Base-by-base conservation (phyloP, 2,888 invertebrate genomes). In the Troides oblongomaculatus region DNA sequence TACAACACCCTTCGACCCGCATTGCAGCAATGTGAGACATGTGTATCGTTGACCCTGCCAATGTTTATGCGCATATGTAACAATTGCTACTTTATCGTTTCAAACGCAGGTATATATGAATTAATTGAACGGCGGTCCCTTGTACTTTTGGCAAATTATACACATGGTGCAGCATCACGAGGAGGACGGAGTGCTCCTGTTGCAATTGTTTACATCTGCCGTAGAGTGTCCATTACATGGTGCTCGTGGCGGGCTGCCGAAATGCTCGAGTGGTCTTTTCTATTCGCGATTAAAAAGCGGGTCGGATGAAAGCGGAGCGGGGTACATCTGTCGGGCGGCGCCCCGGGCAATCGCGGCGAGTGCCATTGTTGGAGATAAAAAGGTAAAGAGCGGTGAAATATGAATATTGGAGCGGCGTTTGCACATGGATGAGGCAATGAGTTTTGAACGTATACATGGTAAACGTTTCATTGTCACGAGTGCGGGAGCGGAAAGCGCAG, bases 301-400 rank as follows among this genome's bases (percentile, higher is more conserved):
- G 46, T 23, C 58, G 39, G 23, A 66, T 66, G 58, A 66, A 62
- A 70, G 39, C 58, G 50, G 64, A 10, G 39, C 39, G 39, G 39
- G 46, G 75, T 77, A 76, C 79, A 80, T 79, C 79, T 80, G 79
- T 79, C 80, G 76, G 78, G 76, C 78, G 76, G 70, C 72, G 63
- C 77, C 87, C 78, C 78, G 76, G 85, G 88, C 87, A 86, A 85
- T 86, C 85, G 84, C 82, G 84, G 86, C 85, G 85, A 88, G 85
- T 83, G 83, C 86, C 81, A 86, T 88, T 88, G 88, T 88, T 77
- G 79, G 75, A 84, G 86, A 85, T 86, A 86, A 87, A 87, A 89
- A 87, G 86, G 87, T 88, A 83, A 85, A 86, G 79, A 80, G 77
- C 74, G 74, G 72, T 73, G 66, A 70, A 70, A 66, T 66, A 70